These are phyloP conservation scores for Metacarcinus magister DNA, from an alignment of 2,888 invertebrate genomes.

Conservation along the genomic window DNA sequence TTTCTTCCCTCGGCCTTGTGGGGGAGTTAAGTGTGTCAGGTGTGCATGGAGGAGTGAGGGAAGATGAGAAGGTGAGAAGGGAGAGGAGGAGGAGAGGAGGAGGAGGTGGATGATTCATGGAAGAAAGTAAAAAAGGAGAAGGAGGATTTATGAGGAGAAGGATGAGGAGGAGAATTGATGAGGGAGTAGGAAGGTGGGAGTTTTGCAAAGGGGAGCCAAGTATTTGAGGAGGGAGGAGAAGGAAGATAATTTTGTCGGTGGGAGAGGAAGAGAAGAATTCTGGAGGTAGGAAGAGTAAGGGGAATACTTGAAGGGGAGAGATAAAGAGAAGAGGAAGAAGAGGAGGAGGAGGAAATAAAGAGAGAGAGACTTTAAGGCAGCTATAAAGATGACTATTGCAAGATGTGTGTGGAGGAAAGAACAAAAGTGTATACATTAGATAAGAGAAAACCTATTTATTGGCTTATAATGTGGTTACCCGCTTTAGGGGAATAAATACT, in stretches of 20 bases:
- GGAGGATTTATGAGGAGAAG: background rate
- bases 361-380: background rate
- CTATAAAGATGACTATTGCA: background rate
- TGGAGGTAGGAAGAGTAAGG: background rate
- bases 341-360: background rate
- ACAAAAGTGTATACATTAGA: background rate
- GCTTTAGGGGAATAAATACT: background rate
- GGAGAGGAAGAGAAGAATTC: no score
- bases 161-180: background rate
- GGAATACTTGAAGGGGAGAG: background rate
- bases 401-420: no score
- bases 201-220: no score
- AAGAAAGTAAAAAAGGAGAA: no score
- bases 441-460: constrained; percentile 10
- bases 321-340: background rate
- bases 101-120: background rate
- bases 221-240: no score
- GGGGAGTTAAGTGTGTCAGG: no score
- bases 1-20: no score
- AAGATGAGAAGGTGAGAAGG: background rate
- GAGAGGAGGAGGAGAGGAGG: background rate
- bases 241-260: no score
- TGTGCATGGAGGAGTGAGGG: background rate
- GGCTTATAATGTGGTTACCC: no score
- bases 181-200: no score